phyloP scores from a whole-genome alignment of 2,113 vertebrate species.

The Takifugu flavidus region DNA sequence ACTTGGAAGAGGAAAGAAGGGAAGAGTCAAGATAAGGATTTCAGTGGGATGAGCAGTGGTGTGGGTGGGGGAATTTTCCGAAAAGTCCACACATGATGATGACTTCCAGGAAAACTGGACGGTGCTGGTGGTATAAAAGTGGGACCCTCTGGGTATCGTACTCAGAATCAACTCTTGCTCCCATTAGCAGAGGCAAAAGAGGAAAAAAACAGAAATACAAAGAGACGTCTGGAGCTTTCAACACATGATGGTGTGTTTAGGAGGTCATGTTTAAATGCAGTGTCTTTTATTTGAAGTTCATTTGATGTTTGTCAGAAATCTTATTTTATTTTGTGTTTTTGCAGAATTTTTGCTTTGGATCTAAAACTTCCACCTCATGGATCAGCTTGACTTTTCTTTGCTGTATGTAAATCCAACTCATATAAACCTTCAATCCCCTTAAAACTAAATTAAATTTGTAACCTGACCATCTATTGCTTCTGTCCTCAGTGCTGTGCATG shows the following conservation, averaged over 20 bases:
- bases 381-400: constrained; percentile 35
- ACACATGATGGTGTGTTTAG: too few species aligned
- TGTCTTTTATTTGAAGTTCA: too few species aligned
- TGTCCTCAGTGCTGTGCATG: constrained; percentile 61
- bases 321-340: not conserved
- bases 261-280: too few species aligned
- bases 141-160: not conserved
- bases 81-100: constrained; percentile 4
- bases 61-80: constrained; percentile 50
- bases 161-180: constrained; percentile 13
- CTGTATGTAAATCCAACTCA: constrained; percentile 35
- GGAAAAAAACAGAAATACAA: not conserved
- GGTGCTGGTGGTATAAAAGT: constrained; percentile 24
- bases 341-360: constrained; percentile 34
- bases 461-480: not conserved
- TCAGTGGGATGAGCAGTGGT: not conserved
- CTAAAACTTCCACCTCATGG: constrained; percentile 10
- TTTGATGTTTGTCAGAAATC: not conserved
- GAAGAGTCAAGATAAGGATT: not conserved
- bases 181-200: constrained; percentile 2
- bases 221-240: not conserved
- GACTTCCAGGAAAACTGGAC: constrained; percentile 48
- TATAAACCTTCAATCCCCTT: not conserved
- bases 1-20: not conserved
- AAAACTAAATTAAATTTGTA: not conserved